Conservation (phyloP, 2,797 vertebrate species). For the Brachyalestes nurse region DNA sequence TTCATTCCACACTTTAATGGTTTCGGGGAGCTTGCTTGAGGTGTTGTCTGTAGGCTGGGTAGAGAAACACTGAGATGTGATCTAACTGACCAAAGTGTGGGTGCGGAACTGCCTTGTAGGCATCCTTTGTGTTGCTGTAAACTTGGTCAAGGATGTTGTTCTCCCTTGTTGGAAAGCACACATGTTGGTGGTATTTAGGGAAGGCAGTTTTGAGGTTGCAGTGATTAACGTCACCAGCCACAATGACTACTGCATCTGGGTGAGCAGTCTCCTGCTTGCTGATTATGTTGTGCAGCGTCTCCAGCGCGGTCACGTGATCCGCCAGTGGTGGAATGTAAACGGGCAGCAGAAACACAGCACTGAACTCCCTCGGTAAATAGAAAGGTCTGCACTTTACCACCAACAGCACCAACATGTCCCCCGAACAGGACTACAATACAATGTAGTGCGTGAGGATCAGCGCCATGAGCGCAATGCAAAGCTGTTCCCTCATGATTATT, state of each 20-base stretch:
- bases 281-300: background rate
- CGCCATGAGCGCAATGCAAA: too few species aligned
- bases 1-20: conserved; percentile 1
- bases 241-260: background rate
- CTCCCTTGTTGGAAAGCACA: background rate
- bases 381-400: background rate
- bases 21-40: background rate
- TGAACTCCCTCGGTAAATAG: background rate
- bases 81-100: background rate
- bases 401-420: background rate
- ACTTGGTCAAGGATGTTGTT: background rate
- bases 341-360: background rate
- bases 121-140: background rate
- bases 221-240: background rate
- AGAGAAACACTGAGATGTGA: conserved; percentile 15
- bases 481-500: too few species aligned
- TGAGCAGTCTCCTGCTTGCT: background rate
- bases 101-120: background rate
- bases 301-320: background rate
- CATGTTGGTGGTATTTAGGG: background rate
- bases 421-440: background rate
- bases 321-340: background rate
- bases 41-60: background rate
- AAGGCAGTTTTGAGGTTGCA: background rate
- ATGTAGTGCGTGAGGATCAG: too few species aligned